These are phyloP conservation scores for Platichthys stellatus DNA, from an alignment of 2,113 vertebrate genomes.

Conservation along the genomic window DNA sequence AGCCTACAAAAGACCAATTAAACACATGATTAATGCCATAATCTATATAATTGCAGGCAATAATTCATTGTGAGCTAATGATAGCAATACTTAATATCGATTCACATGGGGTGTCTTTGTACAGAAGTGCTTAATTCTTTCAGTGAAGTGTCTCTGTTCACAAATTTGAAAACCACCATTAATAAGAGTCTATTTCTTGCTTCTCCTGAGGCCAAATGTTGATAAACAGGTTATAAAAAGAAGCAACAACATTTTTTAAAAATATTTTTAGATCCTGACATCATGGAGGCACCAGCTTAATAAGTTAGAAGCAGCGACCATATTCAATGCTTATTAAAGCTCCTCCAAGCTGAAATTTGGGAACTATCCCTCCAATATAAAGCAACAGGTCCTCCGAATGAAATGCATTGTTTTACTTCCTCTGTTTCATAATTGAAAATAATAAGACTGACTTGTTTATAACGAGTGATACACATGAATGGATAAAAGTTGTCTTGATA, in stretches of 20 bases:
- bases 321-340: background rate
- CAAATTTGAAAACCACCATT: slow-evolving; percentile 59
- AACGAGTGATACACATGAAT: background rate
- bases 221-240: slow-evolving; percentile 28
- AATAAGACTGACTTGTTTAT: background rate
- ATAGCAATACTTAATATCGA: slow-evolving; percentile 81
- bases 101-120: slow-evolving; percentile 76
- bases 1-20: slow-evolving; percentile 83
- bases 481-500: background rate
- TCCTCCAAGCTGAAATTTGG: background rate
- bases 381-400: background rate
- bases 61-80: slow-evolving; percentile 81
- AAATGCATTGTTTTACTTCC: background rate
- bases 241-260: slow-evolving; percentile 17
- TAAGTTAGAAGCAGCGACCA: background rate
- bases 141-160: slow-evolving; percentile 63
- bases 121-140: slow-evolving; percentile 74
- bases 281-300: background rate
- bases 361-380: background rate
- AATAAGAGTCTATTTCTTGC: slow-evolving; percentile 52
- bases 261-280: slow-evolving; percentile 34
- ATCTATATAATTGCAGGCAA: slow-evolving; percentile 83
- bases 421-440: background rate
- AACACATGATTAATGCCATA: slow-evolving; percentile 83
- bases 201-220: slow-evolving; percentile 52